phyloP scores from a whole-genome alignment of 2,797 vertebrate species.

The Melanitta fusca region DNA sequence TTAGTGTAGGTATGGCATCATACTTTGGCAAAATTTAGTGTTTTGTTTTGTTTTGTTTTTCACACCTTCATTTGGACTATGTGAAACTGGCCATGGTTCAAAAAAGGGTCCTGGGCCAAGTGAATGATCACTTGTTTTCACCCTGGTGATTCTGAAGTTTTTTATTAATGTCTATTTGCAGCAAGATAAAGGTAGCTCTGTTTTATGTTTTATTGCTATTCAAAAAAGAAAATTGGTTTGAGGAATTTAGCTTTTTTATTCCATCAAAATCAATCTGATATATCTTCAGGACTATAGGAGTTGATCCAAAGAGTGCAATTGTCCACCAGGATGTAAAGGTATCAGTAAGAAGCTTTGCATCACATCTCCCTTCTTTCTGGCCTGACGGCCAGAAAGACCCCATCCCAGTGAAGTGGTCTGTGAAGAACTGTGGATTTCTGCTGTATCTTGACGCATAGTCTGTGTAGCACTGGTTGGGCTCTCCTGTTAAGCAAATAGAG shows the following conservation, averaged over 20 bases:
- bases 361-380: background rate
- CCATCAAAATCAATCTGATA: background rate
- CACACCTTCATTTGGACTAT: background rate
- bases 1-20: background rate
- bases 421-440: background rate
- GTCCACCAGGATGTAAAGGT: background rate
- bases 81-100: background rate
- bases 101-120: background rate
- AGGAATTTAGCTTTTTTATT: background rate
- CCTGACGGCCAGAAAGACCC: background rate
- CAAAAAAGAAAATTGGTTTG: background rate
- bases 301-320: background rate
- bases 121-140: background rate
- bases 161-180: background rate
- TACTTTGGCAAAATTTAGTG: background rate
- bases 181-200: background rate
- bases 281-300: background rate
- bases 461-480: background rate
- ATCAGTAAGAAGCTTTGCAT: background rate
- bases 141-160: background rate
- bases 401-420: background rate
- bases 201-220: background rate
- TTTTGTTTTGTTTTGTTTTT: background rate
- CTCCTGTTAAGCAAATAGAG: rapidly evolving
- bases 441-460: background rate